Evolutionary conservation across 2,797 vertebrate genomes (phyloP).

Genomic region (Anguilla anguilla): DNA sequence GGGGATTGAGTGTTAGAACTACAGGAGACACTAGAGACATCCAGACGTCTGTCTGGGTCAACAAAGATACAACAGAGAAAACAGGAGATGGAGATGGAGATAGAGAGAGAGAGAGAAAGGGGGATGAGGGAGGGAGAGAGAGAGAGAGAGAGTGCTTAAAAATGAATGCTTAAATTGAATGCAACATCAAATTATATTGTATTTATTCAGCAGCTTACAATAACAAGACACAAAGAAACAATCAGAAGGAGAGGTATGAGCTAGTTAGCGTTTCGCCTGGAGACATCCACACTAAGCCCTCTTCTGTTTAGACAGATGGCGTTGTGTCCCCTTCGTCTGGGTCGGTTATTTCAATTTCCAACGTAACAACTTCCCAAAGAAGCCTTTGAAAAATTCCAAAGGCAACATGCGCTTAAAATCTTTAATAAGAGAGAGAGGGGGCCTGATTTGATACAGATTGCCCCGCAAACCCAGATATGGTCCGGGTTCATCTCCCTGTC

Average conservation of each 20-base stretch:
- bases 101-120: not conserved
- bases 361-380: slow-evolving; percentile 69
- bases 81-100: too few relatives aligned
- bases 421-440: slow-evolving; percentile 70
- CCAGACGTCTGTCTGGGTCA: slow-evolving; percentile 13
- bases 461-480: slow-evolving; percentile 55
- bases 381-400: slow-evolving; percentile 72
- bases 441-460: slow-evolving; percentile 70
- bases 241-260: slow-evolving; percentile 48
- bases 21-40: slow-evolving; percentile 26
- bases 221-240: slow-evolving; percentile 31
- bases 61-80: slow-evolving; percentile 18
- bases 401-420: slow-evolving; percentile 70
- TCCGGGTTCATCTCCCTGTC: slow-evolving; percentile 60
- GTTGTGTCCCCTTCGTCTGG: slow-evolving; percentile 57
- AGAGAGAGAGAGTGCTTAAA: not conserved
- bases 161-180: slow-evolving; percentile 13
- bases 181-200: slow-evolving; percentile 18
- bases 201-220: slow-evolving; percentile 41
- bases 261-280: slow-evolving; percentile 50
- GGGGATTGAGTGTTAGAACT: slow-evolving; percentile 12
- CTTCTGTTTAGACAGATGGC: slow-evolving; percentile 71
- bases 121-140: too few relatives aligned
- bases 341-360: slow-evolving; percentile 69
- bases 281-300: slow-evolving; percentile 46